Evolutionary conservation across 2,888 invertebrate genomes (phyloP).

Genomic region (Druceiella hillmani): DNA sequence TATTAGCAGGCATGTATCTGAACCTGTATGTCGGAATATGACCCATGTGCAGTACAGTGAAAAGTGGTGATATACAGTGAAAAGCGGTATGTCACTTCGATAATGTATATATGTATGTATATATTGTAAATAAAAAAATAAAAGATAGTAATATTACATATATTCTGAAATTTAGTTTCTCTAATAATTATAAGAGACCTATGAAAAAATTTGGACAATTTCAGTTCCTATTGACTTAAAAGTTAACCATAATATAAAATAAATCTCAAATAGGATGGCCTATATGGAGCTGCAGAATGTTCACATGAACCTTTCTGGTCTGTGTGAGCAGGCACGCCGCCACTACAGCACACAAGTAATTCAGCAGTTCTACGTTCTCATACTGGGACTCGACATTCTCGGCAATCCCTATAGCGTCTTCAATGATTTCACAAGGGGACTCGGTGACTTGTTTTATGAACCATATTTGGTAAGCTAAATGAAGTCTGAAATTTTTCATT

Average conservation of each 20-base stretch:
- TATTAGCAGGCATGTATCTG: no score
- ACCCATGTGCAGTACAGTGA: no score
- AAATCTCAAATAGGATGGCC: constrained; percentile 40
- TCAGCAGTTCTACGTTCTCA: constrained; percentile 76
- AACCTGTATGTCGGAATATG: no score
- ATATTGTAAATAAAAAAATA: no score
- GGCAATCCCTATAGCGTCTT: constrained; percentile 72
- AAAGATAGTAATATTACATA: no score
- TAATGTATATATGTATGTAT: no score
- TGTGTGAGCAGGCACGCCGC: constrained; percentile 51
- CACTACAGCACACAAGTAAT: constrained; percentile 68
- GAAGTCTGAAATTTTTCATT: no score
- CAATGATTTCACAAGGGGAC: constrained; percentile 55
- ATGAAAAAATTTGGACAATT: no score
- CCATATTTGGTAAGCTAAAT: constrained; percentile 50
- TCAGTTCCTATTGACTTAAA: neutral
- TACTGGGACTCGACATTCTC: constrained; percentile 71
- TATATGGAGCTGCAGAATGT: constrained; percentile 59
- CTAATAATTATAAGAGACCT: no score
- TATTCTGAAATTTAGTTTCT: no score
- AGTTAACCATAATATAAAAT: neutral
- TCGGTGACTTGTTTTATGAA: constrained; percentile 58
- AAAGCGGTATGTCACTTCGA: no score
- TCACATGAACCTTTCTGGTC: constrained; percentile 42
- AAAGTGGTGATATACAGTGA: no score